Evolutionary conservation across 2,888 invertebrate species (phyloP).

Genomic region (Oscheius sp.): DNA sequence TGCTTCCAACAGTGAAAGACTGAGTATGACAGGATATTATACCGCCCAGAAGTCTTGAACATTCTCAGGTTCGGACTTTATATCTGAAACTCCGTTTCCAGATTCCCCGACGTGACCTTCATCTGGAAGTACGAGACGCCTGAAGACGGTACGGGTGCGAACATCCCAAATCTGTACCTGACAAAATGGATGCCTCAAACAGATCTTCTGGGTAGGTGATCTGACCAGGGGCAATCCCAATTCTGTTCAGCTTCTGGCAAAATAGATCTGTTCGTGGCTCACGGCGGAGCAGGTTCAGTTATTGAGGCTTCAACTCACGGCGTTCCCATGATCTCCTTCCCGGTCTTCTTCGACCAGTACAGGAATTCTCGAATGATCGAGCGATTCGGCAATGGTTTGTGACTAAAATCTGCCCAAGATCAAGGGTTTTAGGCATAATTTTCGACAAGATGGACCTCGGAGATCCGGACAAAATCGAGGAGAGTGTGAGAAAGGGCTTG

Average conservation of each 20-base stretch:
- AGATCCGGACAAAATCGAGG: neutral
- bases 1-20: too few relatives aligned
- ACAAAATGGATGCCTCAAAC: conserved; percentile 73
- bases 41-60: too few relatives aligned
- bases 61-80: neutral
- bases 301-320: conserved; percentile 13
- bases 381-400: conserved; percentile 16
- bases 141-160: conserved; percentile 37
- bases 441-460: neutral
- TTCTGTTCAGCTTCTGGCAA: conserved; percentile 18
- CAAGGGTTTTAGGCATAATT: neutral
- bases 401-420: neutral
- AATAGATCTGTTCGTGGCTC: conserved; percentile 17
- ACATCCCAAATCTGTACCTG: conserved; percentile 43
- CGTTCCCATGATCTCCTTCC: conserved; percentile 22
- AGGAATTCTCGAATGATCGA: conserved; percentile 28
- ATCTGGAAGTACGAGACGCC: conserved; percentile 61
- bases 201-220: conserved; percentile 69
- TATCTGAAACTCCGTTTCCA: neutral
- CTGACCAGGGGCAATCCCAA: neutral
- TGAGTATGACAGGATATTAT: too few relatives aligned
- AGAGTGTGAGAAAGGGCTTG: neutral
- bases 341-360: conserved; percentile 21
- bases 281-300: conserved; percentile 23
- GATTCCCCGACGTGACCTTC: conserved; percentile 63